Evolutionary conservation across 2,797 vertebrate genomes (phyloP).

Genomic region (Labeo calbasu): DNA sequence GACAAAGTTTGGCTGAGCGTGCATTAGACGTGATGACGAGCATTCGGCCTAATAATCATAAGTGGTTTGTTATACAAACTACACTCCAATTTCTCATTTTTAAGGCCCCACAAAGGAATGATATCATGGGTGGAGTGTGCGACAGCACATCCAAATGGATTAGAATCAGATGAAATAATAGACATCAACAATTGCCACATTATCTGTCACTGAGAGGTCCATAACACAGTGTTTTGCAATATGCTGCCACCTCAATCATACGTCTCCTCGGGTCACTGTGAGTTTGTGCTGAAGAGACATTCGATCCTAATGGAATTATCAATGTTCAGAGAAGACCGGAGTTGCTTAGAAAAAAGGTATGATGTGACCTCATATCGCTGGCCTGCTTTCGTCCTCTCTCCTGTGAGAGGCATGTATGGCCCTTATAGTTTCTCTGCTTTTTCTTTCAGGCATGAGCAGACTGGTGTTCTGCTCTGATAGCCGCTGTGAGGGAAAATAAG

Average conservation of each 20-base stretch:
- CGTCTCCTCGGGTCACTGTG: slow-evolving; percentile 26
- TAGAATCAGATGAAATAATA: slow-evolving; percentile 24
- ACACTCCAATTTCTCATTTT: background rate
- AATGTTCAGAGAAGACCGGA: slow-evolving; percentile 33
- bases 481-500: slow-evolving; percentile 25
- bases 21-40: slow-evolving; percentile 30
- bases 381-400: slow-evolving; percentile 10
- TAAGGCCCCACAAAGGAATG: background rate
- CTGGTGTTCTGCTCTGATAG: slow-evolving; percentile 29
- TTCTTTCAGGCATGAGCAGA: slow-evolving; percentile 38
- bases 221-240: slow-evolving; percentile 12
- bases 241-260: slow-evolving; percentile 17
- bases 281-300: slow-evolving; percentile 51
- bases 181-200: background rate
- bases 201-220: background rate
- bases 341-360: slow-evolving; percentile 59
- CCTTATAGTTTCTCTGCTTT: slow-evolving; percentile 25
- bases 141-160: slow-evolving; percentile 13
- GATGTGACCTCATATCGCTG: slow-evolving; percentile 47
- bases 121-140: slow-evolving; percentile 18
- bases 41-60: slow-evolving; percentile 17
- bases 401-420: slow-evolving; percentile 26
- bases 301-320: slow-evolving; percentile 55
- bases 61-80: slow-evolving; percentile 30
- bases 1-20: slow-evolving; percentile 29